These are phyloP conservation scores for Vidua chalybeata DNA, from an alignment of 2,113 vertebrate genomes.

Conservation along the genomic window DNA sequence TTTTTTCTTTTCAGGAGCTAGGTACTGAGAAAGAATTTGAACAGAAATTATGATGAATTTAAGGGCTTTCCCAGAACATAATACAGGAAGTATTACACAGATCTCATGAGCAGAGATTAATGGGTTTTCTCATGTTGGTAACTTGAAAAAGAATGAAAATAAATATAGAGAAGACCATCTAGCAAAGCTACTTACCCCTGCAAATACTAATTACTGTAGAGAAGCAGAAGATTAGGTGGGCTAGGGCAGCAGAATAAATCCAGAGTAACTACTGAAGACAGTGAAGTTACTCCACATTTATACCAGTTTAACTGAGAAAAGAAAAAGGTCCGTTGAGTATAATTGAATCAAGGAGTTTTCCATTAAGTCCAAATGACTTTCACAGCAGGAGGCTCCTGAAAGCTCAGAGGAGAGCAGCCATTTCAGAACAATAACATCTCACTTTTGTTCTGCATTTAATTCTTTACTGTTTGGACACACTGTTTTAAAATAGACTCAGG, in stretches of 20 bases:
- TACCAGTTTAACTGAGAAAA: slow-evolving; percentile 10
- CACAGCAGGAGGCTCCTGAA: slow-evolving; percentile 48
- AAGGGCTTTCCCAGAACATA: not conserved
- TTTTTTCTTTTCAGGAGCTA: not conserved
- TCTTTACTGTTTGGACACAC: slow-evolving; percentile 8
- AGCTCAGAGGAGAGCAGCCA: slow-evolving; percentile 1
- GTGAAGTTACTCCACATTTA: slow-evolving; percentile 20
- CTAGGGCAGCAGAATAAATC: slow-evolving; percentile 16
- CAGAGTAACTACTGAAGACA: slow-evolving; percentile 7
- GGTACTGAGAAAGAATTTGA: not conserved
- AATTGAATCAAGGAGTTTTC: slow-evolving; percentile 54
- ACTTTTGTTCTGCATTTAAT: not conserved
- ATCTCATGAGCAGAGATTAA: not conserved
- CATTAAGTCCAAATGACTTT: slow-evolving; percentile 65
- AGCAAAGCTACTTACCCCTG: not conserved
- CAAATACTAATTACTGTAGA: not conserved
- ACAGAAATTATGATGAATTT: not conserved
- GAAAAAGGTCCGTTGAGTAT: slow-evolving; percentile 44
- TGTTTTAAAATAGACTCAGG: not conserved
- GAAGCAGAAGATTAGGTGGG: not conserved
- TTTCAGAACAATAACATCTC: slow-evolving; percentile 29
- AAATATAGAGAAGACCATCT: not conserved
- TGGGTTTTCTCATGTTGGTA: not conserved
- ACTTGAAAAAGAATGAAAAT: slow-evolving; percentile 17
- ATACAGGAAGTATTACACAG: not conserved